Evolutionary conservation across 2,888 invertebrate species (phyloP), one percentile per base, ranked within the genome.

Genomic region (Lasius fuliginosus): DNA sequence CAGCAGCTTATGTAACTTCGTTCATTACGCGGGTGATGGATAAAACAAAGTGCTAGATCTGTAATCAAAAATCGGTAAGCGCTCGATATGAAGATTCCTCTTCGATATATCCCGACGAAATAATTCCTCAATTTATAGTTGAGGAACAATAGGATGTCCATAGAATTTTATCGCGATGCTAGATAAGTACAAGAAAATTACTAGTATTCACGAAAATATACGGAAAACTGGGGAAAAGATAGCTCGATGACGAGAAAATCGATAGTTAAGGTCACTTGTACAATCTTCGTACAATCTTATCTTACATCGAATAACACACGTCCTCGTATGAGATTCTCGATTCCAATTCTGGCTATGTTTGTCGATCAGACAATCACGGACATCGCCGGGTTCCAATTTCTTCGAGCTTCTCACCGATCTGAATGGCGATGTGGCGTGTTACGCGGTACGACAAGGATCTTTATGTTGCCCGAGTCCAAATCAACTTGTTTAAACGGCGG

Each of bases 401-500:
- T 58, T 65, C 58, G 23, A 79, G 23, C 30, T 76, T 40, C 33
- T 33, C 58, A 40, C 42, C 42, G 40, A 58, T 71, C 56, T 65
- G 64, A 82, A 84, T 82, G 64, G 40, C 36, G 58, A 67, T 56
- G 56, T 42, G 60, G 40, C 67, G 27, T 82, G 82, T 79, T 69
- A 58, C 40, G 36, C 56, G 40, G 27, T 6, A n/a, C 53, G 73
- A 84, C 67, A 82, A 84, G 65, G 49, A 84, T 82, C 82, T 84
- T 82, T n/a, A 36, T 42, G 46, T 36, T 46, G 9, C 18, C n/a
- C 40, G 36, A 33, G 71, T 71, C 74, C 81, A 71, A 90, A 88
- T 87, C 86, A 82, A 82, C 81, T 81, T 85, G 56, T 90, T 88
- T 85, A 87, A 53, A 88, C 83, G 84, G 81, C 64, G 62, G 69